Percentiles rank a stretch among this genome's conserved stretches.
These are phyloP conservation scores for Xanthia icteritia DNA, from an alignment of 2,888 invertebrate species.

Conservation along the genomic window DNA sequence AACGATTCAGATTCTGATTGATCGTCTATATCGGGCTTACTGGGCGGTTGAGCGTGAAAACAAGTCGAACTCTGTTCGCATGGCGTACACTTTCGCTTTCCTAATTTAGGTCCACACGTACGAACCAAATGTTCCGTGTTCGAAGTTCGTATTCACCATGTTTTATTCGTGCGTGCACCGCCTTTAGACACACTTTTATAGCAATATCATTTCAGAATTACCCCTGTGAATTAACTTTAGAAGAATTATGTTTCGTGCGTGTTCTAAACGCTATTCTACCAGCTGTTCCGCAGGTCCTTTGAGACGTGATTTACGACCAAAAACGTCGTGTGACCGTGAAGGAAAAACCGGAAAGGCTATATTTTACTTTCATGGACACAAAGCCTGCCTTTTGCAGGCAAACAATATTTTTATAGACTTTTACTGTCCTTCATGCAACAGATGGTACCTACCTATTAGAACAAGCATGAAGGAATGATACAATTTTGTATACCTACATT, in stretches of 20 bases:
- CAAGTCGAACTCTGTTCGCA: no score
- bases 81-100: no score
- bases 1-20: no score
- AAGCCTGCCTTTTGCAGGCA: conserved; percentile 7
- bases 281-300: conserved; percentile 16
- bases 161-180: no score
- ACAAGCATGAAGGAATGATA: neutral
- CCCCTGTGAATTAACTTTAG: neutral
- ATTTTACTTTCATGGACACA: conserved; percentile 14
- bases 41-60: no score
- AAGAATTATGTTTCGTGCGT: conserved; percentile 19
- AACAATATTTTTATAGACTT: neutral
- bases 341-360: conserved; percentile 14
- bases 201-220: neutral
- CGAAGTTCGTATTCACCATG: no score
- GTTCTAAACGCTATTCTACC: conserved; percentile 7
- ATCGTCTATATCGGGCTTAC: no score
- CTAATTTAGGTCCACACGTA: no score
- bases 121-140: no score
- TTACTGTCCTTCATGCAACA: neutral
- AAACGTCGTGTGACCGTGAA: conserved; percentile 8
- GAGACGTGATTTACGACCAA: conserved; percentile 47
- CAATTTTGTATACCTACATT: no score
- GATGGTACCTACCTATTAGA: neutral
- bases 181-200: no score